These are phyloP conservation scores for Planiliza haematocheilus DNA, from an alignment of 2,113 vertebrate species.

Conservation along the genomic window DNA sequence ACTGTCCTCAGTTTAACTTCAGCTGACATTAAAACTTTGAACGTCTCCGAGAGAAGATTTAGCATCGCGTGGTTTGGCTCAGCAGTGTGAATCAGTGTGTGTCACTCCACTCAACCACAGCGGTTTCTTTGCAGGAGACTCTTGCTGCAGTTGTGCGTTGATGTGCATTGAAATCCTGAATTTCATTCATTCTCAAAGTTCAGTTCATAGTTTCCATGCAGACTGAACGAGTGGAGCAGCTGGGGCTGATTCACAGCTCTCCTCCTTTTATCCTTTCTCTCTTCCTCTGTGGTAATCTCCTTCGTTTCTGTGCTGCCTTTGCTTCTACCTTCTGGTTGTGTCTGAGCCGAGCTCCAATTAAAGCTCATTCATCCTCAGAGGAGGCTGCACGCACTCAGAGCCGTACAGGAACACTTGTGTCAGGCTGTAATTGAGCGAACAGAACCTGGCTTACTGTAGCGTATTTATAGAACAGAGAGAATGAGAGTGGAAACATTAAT, in stretches of 20 bases:
- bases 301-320: background rate
- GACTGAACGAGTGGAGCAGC: slow-evolving; percentile 53
- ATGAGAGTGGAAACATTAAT: slow-evolving; percentile 56
- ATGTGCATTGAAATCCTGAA: slow-evolving; percentile 27
- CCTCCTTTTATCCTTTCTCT: background rate
- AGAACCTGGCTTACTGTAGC: slow-evolving; percentile 49
- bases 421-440: slow-evolving; percentile 65
- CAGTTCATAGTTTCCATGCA: slow-evolving; percentile 52
- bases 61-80: slow-evolving; percentile 53
- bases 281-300: background rate
- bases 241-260: slow-evolving; percentile 44
- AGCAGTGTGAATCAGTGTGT: background rate
- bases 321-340: background rate
- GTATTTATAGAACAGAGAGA: slow-evolving; percentile 67
- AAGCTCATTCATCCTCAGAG: slow-evolving; percentile 32
- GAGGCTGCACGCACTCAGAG: slow-evolving; percentile 16
- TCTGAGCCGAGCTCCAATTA: slow-evolving; percentile 53
- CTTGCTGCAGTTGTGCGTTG: slow-evolving; percentile 11
- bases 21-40: slow-evolving; percentile 33
- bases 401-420: slow-evolving; percentile 41
- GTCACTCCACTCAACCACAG: slow-evolving; percentile 51
- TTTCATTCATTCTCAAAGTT: slow-evolving; percentile 66
- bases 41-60: slow-evolving; percentile 47
- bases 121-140: slow-evolving; percentile 52
- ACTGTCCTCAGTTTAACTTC: slow-evolving; percentile 53